Evolutionary conservation across 2,797 vertebrate species (phyloP).

Genomic region (Ambastaia sidthimunki): DNA sequence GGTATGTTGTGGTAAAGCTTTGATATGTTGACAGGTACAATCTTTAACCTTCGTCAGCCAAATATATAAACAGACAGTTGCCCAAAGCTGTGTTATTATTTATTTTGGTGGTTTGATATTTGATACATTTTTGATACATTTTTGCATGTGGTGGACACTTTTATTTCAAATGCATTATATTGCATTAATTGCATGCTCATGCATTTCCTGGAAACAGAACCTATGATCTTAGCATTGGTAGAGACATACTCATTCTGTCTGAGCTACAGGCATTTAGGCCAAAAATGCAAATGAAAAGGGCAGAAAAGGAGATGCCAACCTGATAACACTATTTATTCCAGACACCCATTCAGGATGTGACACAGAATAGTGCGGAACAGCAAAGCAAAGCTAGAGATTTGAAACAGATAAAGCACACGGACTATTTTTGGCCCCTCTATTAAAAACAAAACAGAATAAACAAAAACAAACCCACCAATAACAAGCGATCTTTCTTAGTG

Average conservation of each 20-base stretch:
- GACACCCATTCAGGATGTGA: background rate
- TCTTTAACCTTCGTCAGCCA: background rate
- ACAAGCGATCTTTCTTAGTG: conserved; percentile 42
- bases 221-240: background rate
- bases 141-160: background rate
- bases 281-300: background rate
- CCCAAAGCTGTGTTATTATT: background rate
- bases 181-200: background rate
- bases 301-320: background rate
- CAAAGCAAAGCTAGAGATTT: background rate
- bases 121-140: too few relatives aligned
- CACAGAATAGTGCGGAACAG: background rate
- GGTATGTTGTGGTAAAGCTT: background rate
- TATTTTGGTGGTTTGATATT: background rate
- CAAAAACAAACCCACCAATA: conserved; percentile 14
- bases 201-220: background rate
- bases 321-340: background rate
- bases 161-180: background rate
- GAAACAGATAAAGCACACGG: conserved; percentile 2
- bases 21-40: background rate
- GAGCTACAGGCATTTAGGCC: background rate
- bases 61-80: background rate
- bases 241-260: background rate
- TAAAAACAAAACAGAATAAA: conserved; percentile 8
- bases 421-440: background rate